These are phyloP conservation scores for Malurus leucopterus DNA, from an alignment of 2,797 vertebrate species.

Conservation along the genomic window DNA sequence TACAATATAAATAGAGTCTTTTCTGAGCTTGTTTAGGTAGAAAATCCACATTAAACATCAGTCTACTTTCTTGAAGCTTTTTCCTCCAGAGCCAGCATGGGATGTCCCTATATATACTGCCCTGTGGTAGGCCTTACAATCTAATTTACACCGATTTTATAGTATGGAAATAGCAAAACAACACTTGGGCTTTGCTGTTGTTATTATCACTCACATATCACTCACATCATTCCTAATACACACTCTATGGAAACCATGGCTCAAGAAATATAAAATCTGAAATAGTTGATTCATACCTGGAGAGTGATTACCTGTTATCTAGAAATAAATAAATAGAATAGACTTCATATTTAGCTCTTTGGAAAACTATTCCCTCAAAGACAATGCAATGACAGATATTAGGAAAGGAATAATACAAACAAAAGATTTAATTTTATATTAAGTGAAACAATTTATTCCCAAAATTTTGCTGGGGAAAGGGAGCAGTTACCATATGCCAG, in stretches of 20 bases:
- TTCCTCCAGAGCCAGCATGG: not conserved
- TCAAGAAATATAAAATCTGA: not conserved
- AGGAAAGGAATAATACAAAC: not conserved
- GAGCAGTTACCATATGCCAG: accelerated
- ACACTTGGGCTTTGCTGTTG: not conserved
- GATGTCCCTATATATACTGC: not conserved
- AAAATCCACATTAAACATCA: not conserved
- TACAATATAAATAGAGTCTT: not conserved
- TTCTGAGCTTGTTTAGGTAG: not conserved
- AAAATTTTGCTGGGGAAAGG: not conserved
- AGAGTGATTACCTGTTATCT: not conserved
- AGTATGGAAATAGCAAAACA: not conserved
- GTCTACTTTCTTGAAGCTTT: not conserved
- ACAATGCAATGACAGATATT: not conserved
- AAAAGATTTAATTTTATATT: not conserved
- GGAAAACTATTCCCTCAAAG: not conserved
- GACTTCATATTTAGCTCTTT: not conserved
- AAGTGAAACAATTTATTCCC: not conserved
- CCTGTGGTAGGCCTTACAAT: not conserved
- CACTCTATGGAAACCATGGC: not conserved
- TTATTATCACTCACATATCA: not conserved
- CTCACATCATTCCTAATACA: not conserved
- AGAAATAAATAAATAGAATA: not conserved
- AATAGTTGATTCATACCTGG: not conserved
- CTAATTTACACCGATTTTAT: not conserved